Evolutionary conservation across 2,888 invertebrate genomes (phyloP), one percentile per base, ranked within the genome.

Genomic region (Acholoe squamosa): DNA sequence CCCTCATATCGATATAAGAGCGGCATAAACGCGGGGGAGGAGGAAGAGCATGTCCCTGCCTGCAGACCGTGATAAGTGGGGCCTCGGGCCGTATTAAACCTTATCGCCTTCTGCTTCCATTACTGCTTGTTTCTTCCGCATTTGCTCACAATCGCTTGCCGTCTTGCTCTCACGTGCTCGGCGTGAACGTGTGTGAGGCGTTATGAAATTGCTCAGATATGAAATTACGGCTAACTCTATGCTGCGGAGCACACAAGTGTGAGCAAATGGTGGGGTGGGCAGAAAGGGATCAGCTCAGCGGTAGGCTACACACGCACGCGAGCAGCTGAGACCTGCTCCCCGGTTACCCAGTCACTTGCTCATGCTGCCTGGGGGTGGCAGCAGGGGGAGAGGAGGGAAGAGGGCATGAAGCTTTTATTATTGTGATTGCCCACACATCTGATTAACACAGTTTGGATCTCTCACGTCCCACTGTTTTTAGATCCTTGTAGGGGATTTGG

Each of bases 161-260:
- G 51, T 22, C n/a, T 43, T 84, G 43, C 51, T 43, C 43, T 34
- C 33, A 28, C 25, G 86, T 14, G 84, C 25, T 33, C 14, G 25
- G 28, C 84, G 84, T 1, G n/a, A 25, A 33, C 54, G 31, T 12
- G 86, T 25, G 54, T 52, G 33, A 54, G 86, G 43, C 43, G 67
- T 89, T 67, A 67, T 67, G 67, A 43, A 89, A 89, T 67, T 89
- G 67, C 33, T 89, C 89, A 89, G 67, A 89, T 89, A 89, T 61
- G 67, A 89, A 89, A 89, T 89, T 67, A 67, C 25, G 61, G 61
- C 22, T 28, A 89, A 43, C 31, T 22, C 31, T 33, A 33, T 31
- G 67, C 89, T 33, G 19, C 34, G 14, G 80, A 22, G n/a, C 22
- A 3, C 77, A 25, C 16, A n/a, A 19, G 33, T 84, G 43, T 84